Percentiles rank a stretch among this genome's conserved stretches.
These are phyloP conservation scores for Cerastis rubricosa DNA, from an alignment of 2,888 invertebrate genomes.

Conservation along the genomic window DNA sequence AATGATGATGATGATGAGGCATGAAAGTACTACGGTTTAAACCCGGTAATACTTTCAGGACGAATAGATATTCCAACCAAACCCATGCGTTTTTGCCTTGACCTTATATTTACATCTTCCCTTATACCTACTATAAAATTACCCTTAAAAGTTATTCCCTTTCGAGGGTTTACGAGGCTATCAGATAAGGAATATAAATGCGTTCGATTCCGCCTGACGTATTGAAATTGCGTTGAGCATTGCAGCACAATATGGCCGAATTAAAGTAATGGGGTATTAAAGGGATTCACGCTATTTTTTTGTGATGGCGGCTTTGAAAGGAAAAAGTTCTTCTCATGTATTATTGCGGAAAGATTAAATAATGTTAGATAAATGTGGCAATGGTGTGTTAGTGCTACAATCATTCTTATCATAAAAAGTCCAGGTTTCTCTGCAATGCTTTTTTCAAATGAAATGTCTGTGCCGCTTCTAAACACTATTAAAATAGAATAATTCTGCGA, in stretches of 20 bases:
- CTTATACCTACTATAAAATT: constrained; percentile 27
- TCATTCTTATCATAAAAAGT: no score
- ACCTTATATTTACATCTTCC: neutral
- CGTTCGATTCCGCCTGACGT: constrained; percentile 40
- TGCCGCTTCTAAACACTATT: no score
- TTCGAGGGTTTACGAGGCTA: constrained; percentile 36
- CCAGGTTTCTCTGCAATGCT: no score
- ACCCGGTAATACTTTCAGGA: neutral
- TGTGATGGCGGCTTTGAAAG: neutral
- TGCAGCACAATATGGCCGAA: constrained; percentile 32
- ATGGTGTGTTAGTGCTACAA: neutral
- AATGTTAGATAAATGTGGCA: no score
- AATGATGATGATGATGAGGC: no score
- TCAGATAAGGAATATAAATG: constrained; percentile 47
- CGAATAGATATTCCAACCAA: neutral
- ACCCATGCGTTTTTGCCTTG: neutral
- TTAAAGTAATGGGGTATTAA: constrained; percentile 27
- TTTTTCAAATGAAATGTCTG: no score
- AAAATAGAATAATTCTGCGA: neutral
- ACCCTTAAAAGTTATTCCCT: constrained; percentile 23
- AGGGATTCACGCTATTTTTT: constrained; percentile 22
- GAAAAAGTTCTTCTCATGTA: neutral
- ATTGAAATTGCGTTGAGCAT: constrained; percentile 37
- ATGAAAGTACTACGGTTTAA: neutral
- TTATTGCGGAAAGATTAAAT: no score